Conservation (phyloP, 92 coral and sea anemone genomes). For the Virgularia gustaviana region DNA sequence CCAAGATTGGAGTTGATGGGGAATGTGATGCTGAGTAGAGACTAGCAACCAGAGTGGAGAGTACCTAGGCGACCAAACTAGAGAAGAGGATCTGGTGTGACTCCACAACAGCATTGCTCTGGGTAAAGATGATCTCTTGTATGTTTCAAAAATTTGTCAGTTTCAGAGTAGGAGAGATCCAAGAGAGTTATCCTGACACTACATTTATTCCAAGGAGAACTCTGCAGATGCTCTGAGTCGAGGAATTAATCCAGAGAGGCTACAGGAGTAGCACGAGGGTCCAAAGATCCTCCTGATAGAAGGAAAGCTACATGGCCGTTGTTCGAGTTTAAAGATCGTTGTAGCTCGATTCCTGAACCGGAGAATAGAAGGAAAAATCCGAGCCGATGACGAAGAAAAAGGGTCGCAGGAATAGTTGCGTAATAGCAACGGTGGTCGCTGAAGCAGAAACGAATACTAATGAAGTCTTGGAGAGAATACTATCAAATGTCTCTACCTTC, state of each 20-base stretch:
- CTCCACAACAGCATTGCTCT: conserved; percentile 54
- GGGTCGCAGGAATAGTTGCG: too few species aligned
- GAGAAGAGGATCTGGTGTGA: conserved; percentile 56
- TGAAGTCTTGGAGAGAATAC: background rate
- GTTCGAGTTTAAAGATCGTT: too few species aligned
- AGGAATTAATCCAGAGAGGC: conserved; percentile 36
- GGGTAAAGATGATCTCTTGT: conserved; percentile 51
- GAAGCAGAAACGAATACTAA: too few species aligned
- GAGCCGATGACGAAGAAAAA: too few species aligned
- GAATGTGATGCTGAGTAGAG: background rate
- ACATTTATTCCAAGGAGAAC: background rate
- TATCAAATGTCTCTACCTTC: background rate
- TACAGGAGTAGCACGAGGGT: background rate
- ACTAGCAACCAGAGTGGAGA: background rate
- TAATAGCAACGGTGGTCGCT: too few species aligned
- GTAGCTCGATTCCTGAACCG: too few species aligned
- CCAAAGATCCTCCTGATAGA: too few species aligned
- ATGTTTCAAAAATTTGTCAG: conserved; percentile 55
- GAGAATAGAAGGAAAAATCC: too few species aligned
- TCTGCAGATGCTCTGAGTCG: conserved; percentile 27
- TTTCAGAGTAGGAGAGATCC: conserved; percentile 61
- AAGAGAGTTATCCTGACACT: background rate
- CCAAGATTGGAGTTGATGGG: conserved; percentile 1
- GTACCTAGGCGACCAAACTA: background rate
- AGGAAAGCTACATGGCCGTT: too few species aligned